These are phyloP conservation scores for Silurus glanis DNA, from an alignment of 2,113 vertebrate species.

Conservation along the genomic window DNA sequence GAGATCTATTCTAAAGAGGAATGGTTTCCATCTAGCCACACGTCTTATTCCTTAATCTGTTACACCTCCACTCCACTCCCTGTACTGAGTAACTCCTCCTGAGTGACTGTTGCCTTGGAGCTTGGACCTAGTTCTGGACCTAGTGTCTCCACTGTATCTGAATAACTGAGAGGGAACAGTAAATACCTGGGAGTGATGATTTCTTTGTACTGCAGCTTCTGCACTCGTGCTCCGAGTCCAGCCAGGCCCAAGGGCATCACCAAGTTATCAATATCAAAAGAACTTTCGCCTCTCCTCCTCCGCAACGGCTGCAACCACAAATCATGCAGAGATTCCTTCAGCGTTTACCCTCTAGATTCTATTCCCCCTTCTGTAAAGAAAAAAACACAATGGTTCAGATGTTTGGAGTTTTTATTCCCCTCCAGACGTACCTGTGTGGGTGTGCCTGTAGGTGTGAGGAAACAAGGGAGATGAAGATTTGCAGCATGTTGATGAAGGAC, in stretches of 20 bases:
- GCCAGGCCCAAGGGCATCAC: constrained; percentile 67
- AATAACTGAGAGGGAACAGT: too few relatives aligned
- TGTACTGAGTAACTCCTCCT: background rate
- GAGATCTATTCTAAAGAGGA: too few relatives aligned
- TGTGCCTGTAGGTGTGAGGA: constrained; percentile 35
- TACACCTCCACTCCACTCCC: background rate
- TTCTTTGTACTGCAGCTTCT: constrained; percentile 71
- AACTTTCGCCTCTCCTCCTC: constrained; percentile 63
- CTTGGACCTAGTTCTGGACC: too few relatives aligned
- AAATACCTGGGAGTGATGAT: constrained; percentile 68
- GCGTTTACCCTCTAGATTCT: too few relatives aligned
- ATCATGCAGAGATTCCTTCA: background rate
- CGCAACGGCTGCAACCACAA: constrained; percentile 47
- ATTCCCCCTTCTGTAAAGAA: too few relatives aligned
- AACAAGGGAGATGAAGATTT: constrained; percentile 33
- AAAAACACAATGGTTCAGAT: background rate
- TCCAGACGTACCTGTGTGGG: constrained; percentile 43
- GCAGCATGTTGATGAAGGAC: constrained; percentile 30
- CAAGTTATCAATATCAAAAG: constrained; percentile 66
- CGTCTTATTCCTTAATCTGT: background rate
- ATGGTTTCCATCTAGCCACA: background rate
- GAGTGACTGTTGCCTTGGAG: background rate
- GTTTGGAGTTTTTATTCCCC: background rate
- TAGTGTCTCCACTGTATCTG: background rate
- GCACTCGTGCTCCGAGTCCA: constrained; percentile 61